Percentiles rank a stretch among this genome's conserved stretches.
Evolutionary conservation across 2,888 invertebrate genomes (phyloP).

Genomic region (Eupithecia pulchellata): DNA sequence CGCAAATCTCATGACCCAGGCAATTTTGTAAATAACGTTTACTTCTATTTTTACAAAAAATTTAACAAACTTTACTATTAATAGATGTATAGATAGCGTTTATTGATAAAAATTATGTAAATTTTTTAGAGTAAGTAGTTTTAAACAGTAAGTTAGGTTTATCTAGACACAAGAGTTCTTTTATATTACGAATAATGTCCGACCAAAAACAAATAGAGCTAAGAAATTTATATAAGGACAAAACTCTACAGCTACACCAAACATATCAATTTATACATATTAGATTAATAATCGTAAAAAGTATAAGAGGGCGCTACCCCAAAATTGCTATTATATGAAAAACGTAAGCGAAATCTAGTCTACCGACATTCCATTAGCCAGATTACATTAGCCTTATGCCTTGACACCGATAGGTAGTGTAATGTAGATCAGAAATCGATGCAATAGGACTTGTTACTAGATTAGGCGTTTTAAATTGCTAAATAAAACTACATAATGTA

Average conservation of each 20-base stretch:
- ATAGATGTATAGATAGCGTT: too few relatives aligned
- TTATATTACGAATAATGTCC: too few relatives aligned
- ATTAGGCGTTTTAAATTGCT: not conserved
- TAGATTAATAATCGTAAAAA: not conserved
- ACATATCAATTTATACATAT: not conserved
- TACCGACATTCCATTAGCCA: not conserved
- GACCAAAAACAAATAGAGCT: not conserved
- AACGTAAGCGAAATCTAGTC: not conserved
- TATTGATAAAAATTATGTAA: too few relatives aligned
- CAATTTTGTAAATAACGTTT: not conserved
- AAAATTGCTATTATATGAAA: not conserved
- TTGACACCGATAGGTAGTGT: not conserved
- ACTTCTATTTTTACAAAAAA: not conserved
- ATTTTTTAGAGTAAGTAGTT: too few relatives aligned
- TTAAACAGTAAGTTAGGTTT: too few relatives aligned
- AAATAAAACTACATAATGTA: not conserved
- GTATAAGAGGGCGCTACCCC: not conserved
- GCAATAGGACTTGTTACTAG: not conserved
- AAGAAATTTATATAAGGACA: not conserved
- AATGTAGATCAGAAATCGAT: conserved; percentile 4
- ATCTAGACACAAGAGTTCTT: too few relatives aligned
- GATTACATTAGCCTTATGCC: not conserved
- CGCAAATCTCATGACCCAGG: not conserved
- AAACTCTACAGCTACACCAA: not conserved
- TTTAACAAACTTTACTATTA: not conserved